Conservation (phyloP, 2,113 vertebrate genomes). For the Mastomys coucha region DNA sequence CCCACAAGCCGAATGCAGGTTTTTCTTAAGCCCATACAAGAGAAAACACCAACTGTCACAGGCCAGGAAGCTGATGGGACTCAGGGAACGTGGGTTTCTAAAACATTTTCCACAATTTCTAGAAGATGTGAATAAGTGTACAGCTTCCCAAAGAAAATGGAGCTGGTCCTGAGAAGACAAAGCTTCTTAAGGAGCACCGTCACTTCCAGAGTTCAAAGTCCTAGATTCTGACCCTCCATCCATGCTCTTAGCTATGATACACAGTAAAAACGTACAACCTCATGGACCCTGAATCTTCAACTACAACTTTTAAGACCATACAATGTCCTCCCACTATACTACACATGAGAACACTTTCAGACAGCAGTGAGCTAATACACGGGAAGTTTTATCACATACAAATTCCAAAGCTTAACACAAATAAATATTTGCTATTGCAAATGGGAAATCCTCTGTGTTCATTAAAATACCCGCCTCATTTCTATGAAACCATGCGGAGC, state of each 20-base stretch:
- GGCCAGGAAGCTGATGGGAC: neutral
- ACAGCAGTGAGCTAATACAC: neutral
- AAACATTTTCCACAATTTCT: neutral
- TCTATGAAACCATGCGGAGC: neutral
- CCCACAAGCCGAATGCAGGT: too few species aligned
- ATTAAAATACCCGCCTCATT: constrained; percentile 4
- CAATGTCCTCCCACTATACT: neutral
- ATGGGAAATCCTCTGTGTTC: neutral
- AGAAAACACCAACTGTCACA: neutral
- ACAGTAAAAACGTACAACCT: neutral
- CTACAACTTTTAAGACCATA: neutral
- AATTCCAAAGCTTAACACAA: constrained; percentile 5
- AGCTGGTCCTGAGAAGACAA: neutral
- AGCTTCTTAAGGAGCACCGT: neutral
- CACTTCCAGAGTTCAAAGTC: neutral
- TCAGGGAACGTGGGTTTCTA: neutral
- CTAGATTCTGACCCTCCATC: neutral
- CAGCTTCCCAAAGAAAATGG: neutral
- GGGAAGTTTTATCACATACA: neutral
- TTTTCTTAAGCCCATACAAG: neutral
- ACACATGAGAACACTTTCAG: neutral
- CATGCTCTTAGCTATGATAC: neutral
- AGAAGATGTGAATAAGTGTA: neutral
- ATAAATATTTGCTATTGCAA: constrained; percentile 29
- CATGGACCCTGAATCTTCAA: neutral